Evolutionary conservation across 2,888 invertebrate species (phyloP), one percentile per base, ranked within the genome.

Genomic region (Zonitis immaculata): DNA sequence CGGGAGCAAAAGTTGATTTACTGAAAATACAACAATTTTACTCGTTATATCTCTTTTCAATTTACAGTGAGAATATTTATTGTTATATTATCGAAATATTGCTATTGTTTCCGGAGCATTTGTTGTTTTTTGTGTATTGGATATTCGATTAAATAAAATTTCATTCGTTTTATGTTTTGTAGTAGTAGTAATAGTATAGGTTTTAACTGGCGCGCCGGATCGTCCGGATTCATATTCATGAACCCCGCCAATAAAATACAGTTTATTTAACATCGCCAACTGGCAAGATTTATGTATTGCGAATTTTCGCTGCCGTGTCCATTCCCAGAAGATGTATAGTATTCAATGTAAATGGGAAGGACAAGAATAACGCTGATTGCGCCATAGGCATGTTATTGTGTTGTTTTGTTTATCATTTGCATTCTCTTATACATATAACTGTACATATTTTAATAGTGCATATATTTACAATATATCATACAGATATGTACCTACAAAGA

Each of bases 281-380:
- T 64, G 59, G 45, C 42, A 56, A 67, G 71, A 72, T 72, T 72
- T 72, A 72, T 72, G 69, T 68, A 61, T 71, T 65, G 69, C 63
- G 70, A 69, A 70, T 66, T 67, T 68, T 69, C 66, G 60, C 69
- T 62, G 67, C 65, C 59, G 49, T 48, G 47, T 65, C 67, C 69
- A 70, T 69, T 68, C 66, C 61, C 59, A 56, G 58, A 70, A 71
- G 73, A 73, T 72, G 71, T 73, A 73, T 71, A 65, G 73, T 70
- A 74, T 73, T 74, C 72, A 73, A 73, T 73, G 73, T 73, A 74
- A 73, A 74, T 73, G 66, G 69, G 66, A 56, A 62, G 49, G 51
- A 47, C 30, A 69, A 71, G 70, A 71, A 70, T 72, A 68, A 72
- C 69, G 71, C 70, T 71, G 70, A 71, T 71, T 71, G 67, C 67